Base-by-base conservation (phyloP, 2,888 invertebrate species). In the Acrobasis consociella region DNA sequence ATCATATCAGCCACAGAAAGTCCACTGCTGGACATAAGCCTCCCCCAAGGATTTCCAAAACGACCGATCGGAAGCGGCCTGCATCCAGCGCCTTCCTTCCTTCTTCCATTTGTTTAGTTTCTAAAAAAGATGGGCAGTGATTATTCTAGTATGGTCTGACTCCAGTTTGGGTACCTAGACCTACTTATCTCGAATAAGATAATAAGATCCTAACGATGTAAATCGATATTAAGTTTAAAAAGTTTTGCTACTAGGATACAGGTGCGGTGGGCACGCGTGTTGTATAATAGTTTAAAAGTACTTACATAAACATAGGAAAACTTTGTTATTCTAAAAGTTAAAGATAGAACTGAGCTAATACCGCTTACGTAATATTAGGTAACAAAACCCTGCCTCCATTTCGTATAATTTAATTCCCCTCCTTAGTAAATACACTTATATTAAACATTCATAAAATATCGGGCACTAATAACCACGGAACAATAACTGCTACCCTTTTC, bases 401-500 rank as follows among this genome's bases (percentile, higher is more conserved):
- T 13, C 13, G 56, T 46, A 46, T 13, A 56, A 56, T 56, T 56
- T 42, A 17, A 56, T 56, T 42, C 42, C 42, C 42, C 17, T 7
- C 42, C 56, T 46, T 56, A 42, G 42, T 39, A 55, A 42, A 56
- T 56, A 56, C 7, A 42, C 22, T 46, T 56, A 46, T 11, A n/a
- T 46, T 7, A 31, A 31, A 46, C n/a, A 42, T 42, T 17, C 42
- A 42, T 17, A 17, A 56, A 56, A 56, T 56, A 56, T 56, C 46
- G 42, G 56, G 56, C 42, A 22, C 56, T 56, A 56, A 42, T 42
- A 56, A 17, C 56, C 42, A 46, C 17, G 22, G 56, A 56, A 56
- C 56, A 56, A 56, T 46, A 39, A 42, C 38, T 55, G 53, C 56
- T 42, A 56, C 56, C 56, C 56, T 56, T 56, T 46, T 56, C 56